Evolutionary conservation across 2,113 vertebrate genomes (phyloP), one percentile per base, ranked within the genome.

Genomic region (Bucco capensis): DNA sequence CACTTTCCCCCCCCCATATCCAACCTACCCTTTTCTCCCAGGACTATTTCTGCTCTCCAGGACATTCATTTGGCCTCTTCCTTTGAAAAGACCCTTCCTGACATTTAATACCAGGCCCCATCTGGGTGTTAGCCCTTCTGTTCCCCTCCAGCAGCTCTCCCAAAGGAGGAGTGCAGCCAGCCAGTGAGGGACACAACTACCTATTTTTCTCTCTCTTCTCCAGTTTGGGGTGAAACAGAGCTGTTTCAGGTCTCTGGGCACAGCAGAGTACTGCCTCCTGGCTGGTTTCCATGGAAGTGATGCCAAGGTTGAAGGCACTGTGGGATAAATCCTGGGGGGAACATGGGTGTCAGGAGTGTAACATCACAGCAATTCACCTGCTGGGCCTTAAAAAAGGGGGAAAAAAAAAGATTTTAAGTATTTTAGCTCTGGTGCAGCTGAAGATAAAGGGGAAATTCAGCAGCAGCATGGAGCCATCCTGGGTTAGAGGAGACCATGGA

Each of bases 201-300:
- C 6, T 22, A 1, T 49, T 87, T 60, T 42, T 35, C 23, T 54
- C 30, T 51, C 17, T 8, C 14, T 28, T 31, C 28, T 46, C n/a
- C 37, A 23, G 16, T 76, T 47, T 47, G 50, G 57, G 83, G 50
- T 47, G 44, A 86, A 82, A 70, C 0, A 1, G 12, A 24, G 47
- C 40, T 23, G 35, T 49, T 90, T 49, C 7, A 13, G 54, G 46
- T 54, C 35, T 25, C 38, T 5, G 9, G 24, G 28, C 8, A 19
- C 0, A 0, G 25, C 0, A 0, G 14, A 19, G 12, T 30, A 37
- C 24, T 1, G 2, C 23, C 6, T 10, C 23, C 35, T 3, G 0
- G n/a, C 47, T 9, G 37, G 40, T 67, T 90, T 47, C 46, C 51
- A 25, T 24, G 49, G 62, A 42, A 60, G 35, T 1, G 38, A 64